These are phyloP conservation scores for Hesperia comma DNA, from an alignment of 2,888 invertebrate genomes.

Conservation along the genomic window DNA sequence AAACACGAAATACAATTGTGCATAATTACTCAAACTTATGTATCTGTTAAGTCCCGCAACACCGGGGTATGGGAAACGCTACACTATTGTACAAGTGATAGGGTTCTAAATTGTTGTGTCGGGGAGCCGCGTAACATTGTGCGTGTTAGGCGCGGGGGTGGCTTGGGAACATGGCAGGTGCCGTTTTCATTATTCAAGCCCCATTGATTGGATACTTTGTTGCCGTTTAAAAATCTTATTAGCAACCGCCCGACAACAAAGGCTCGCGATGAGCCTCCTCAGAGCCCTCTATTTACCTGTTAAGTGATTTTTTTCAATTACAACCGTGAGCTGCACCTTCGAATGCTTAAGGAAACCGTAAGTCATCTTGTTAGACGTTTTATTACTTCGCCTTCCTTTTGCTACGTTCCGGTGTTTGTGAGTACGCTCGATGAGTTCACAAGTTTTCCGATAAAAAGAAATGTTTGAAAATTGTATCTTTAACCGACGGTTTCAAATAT, in stretches of 20 bases:
- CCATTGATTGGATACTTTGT: constrained; percentile 84
- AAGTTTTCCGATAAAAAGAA: constrained; percentile 42
- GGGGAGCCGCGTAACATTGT: constrained; percentile 57
- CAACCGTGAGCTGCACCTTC: constrained; percentile 74
- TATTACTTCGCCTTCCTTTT: constrained; percentile 62
- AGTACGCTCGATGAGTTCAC: constrained; percentile 55
- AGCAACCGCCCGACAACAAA: constrained; percentile 79
- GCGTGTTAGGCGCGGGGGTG: constrained; percentile 75
- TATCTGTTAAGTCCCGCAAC: constrained; percentile 50
- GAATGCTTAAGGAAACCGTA: constrained; percentile 70
- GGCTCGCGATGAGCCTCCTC: constrained; percentile 62
- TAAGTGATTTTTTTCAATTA: constrained; percentile 84
- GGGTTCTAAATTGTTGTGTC: constrained; percentile 56
- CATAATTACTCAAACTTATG: constrained; percentile 76
- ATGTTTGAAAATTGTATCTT: constrained; percentile 37
- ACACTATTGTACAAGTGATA: constrained; percentile 52
- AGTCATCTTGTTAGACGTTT: constrained; percentile 80
- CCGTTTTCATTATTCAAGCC: constrained; percentile 82
- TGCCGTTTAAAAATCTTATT: constrained; percentile 84
- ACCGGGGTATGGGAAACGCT: constrained; percentile 48
- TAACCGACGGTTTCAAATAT: constrained; percentile 32
- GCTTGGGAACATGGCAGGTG: constrained; percentile 80
- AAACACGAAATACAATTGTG: constrained; percentile 70
- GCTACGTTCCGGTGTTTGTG: constrained; percentile 49
- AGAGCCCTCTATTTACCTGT: constrained; percentile 72